Evolutionary conservation across 1,140 invertebrate species (phyloP), one percentile per base, ranked within the genome.

Genomic region (Coptotermes formosanus): DNA sequence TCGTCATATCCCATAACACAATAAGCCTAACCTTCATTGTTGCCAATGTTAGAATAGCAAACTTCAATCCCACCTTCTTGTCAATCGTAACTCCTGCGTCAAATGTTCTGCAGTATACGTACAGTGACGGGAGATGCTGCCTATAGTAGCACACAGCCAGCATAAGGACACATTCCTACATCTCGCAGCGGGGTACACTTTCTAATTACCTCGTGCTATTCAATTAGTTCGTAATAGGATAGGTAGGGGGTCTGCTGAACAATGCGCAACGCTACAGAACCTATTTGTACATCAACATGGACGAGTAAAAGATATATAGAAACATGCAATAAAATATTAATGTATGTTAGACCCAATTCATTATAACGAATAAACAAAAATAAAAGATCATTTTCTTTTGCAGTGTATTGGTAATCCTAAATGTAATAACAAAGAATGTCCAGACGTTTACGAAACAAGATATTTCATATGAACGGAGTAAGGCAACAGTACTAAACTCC

Each of bases 121-220:
- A 75, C 7, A 11, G 25, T 8, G 64, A 75, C 25, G 64, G 64
- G 64, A 75, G 64, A 75, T 75, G 64, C 30, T 11, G 64, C 64
- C 30, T 30, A n/a, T 75, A 75, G 64, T 75, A 75, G 64, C 64
- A 75, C n/a, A 75, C 64, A 64, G 59, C 59, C 30, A 75, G 64
- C 64, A 75, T 75, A 75, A 75, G 25, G 64, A 75, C 64, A 75
- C 64, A 75, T 75, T 75, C 64, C 64, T 75, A 1, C n/a, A 75
- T 75, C 44, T n/a, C 83, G 23, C 83, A 84, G 83, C 83, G 83
- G 83, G 83, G 59, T 32, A 48, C 83, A 30, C 45, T 84, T 84
- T 84, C 83, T 84, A 84, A 84, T 84, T 84, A 84, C 44, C 83
- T 45, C 23, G n/a, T 52, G n/a, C 83, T 84, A 84, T 84, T 84